These are phyloP conservation scores for Palloptera scutellata DNA, from an alignment of 2,888 invertebrate species.

Conservation along the genomic window DNA sequence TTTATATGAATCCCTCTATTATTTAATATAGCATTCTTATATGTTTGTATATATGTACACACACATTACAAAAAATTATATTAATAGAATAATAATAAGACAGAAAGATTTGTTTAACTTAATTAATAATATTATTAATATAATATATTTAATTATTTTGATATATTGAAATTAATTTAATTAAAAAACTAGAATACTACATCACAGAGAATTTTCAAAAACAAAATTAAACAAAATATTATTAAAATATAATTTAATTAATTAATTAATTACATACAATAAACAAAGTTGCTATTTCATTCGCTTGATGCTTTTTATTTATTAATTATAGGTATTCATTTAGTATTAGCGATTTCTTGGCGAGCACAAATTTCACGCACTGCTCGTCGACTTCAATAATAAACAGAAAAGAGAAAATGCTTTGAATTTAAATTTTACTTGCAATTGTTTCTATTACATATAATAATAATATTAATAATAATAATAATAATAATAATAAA, in stretches of 20 bases:
- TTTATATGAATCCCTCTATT: too few species aligned
- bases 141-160: neutral
- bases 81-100: neutral
- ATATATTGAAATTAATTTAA: conserved; percentile 3
- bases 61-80: neutral
- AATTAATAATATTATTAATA: neutral
- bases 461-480: too few species aligned
- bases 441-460: too few species aligned
- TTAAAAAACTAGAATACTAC: conserved; percentile 39
- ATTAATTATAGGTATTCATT: too few species aligned
- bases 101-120: too few species aligned
- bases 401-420: too few species aligned
- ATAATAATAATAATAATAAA: too few species aligned
- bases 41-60: neutral
- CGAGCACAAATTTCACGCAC: neutral
- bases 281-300: neutral
- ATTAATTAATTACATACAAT: too few species aligned
- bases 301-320: too few species aligned
- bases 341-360: neutral
- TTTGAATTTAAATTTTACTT: too few species aligned
- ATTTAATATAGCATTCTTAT: neutral
- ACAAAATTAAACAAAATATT: conserved; percentile 17
- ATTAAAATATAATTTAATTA: neutral
- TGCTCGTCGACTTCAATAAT: too few species aligned
- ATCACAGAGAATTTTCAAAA: conserved; percentile 39